Evolutionary conservation across 2,888 invertebrate species (phyloP), one percentile per base, ranked within the genome.

Genomic region (Oscheius sp.): DNA sequence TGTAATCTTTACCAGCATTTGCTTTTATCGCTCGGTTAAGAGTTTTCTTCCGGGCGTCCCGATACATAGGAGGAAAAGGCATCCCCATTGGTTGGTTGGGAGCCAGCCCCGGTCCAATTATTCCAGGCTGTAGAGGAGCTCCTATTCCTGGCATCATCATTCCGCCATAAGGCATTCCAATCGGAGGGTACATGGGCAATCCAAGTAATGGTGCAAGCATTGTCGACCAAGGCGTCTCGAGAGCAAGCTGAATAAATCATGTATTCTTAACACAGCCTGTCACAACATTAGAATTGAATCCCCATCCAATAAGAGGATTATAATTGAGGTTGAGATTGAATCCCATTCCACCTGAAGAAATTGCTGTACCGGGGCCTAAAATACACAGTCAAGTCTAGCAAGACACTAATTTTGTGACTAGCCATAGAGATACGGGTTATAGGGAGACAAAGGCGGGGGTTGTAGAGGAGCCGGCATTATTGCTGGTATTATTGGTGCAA

Each of bases 271-370:
- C n/a, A 15, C 12, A 17, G 15, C 17, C 8, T 46, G 27, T 37
- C 20, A 20, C 27, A 10, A 65, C 65, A 25, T 65, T 65, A 34
- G 65, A 45, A 53, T 65, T 65, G 17, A 65, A 10, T 39, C 53
- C 65, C 65, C 65, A 65, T 42, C 65, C 65, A 8, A 29, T 12
- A 5, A 65, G 23, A 25, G 65, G 65, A 31, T 65, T 39, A 34
- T 65, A 65, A 31, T 65, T 65, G 29, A 65, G 65, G 25, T 52
- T 65, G 27, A 65, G 17, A n/a, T 64, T 64, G 37, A 64, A 64
- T n/a, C 50, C 64, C 5, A 64, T 31, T 23, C 64, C 64, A 5
- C 64, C 64, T 4, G 37, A 8, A 8, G 34, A 33, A 20, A 45
- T 20, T 4, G 53, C 65, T 2, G 31, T 5, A 23, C 65, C 65